Evolutionary conservation across 92 coral and sea anemone genomes (phyloP).

Genomic region (Plumapathes pennacea): DNA sequence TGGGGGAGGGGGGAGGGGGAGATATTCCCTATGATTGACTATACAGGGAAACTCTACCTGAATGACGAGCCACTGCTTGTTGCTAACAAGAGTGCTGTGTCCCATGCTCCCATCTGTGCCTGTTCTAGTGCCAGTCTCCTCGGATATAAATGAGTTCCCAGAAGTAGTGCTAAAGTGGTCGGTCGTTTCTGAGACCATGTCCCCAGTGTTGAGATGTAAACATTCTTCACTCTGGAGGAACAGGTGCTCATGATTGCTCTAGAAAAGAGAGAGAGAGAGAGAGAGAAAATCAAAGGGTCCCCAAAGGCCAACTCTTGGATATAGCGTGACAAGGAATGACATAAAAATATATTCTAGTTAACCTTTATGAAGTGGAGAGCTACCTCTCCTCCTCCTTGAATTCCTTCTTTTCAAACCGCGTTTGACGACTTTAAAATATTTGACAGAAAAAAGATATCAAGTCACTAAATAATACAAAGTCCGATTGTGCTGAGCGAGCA

Average conservation of each 20-base stretch:
- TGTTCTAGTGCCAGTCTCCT: conserved; percentile 54
- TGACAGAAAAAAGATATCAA: too few relatives aligned
- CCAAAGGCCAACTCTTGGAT: too few relatives aligned
- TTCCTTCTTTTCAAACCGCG: too few relatives aligned
- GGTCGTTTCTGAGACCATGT: conserved; percentile 86
- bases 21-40: neutral
- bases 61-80: conserved; percentile 93
- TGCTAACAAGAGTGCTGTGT: conserved; percentile 83
- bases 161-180: conserved; percentile 7
- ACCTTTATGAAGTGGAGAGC: too few relatives aligned
- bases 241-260: conserved; percentile 94
- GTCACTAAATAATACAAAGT: too few relatives aligned
- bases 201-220: conserved; percentile 90
- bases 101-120: conserved; percentile 68
- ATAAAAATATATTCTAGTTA: too few relatives aligned
- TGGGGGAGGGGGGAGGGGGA: neutral
- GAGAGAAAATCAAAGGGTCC: too few relatives aligned
- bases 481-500: too few relatives aligned
- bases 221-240: conserved; percentile 93
- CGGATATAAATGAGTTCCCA: too few relatives aligned
- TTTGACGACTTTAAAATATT: too few relatives aligned
- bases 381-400: too few relatives aligned
- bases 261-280: conserved; percentile 1
- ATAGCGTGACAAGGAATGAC: too few relatives aligned
- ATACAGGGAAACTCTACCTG: conserved; percentile 54